These are phyloP conservation scores for Hirtodrosophila histrioides DNA, from an alignment of 2,888 invertebrate species.

Conservation along the genomic window DNA sequence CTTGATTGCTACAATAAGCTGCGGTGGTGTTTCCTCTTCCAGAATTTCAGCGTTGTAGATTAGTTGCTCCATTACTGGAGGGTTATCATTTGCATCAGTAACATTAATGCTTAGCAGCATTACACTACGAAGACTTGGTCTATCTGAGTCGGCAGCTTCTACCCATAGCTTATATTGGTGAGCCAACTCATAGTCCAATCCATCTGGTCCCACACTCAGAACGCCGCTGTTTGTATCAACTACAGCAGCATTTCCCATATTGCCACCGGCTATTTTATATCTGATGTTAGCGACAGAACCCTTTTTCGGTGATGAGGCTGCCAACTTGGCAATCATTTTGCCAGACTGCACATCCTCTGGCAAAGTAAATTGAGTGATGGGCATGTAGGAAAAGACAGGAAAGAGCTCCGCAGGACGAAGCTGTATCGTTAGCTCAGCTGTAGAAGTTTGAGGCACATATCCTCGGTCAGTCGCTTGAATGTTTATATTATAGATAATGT, in stretches of 20 bases:
- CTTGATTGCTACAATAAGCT: conserved; percentile 89
- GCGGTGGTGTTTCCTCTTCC: conserved; percentile 94
- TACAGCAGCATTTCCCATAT: conserved; percentile 93
- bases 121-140: conserved; percentile 91
- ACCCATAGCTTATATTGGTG: conserved; percentile 96
- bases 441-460: conserved; percentile 87
- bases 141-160: conserved; percentile 94
- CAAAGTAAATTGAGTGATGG: conserved; percentile 90
- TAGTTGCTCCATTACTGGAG: conserved; percentile 91
- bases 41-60: conserved; percentile 93
- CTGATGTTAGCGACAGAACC: conserved; percentile 89
- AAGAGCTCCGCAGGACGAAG: conserved; percentile 91
- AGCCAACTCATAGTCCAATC: conserved; percentile 93
- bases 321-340: conserved; percentile 90
- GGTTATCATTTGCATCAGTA: conserved; percentile 96
- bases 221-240: conserved; percentile 92
- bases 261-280: conserved; percentile 96
- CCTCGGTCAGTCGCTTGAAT: conserved; percentile 94
- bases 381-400: conserved; percentile 90
- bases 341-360: conserved; percentile 92
- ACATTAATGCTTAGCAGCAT: conserved; percentile 93
- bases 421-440: conserved; percentile 90
- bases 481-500: conserved; percentile 88
- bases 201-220: conserved; percentile 90
- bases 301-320: conserved; percentile 92